A percentile compares a stretch with the other conserved stretches of the same genome.
Conservation (phyloP, 2,113 vertebrate genomes). For the Clarias macrocephalus region DNA sequence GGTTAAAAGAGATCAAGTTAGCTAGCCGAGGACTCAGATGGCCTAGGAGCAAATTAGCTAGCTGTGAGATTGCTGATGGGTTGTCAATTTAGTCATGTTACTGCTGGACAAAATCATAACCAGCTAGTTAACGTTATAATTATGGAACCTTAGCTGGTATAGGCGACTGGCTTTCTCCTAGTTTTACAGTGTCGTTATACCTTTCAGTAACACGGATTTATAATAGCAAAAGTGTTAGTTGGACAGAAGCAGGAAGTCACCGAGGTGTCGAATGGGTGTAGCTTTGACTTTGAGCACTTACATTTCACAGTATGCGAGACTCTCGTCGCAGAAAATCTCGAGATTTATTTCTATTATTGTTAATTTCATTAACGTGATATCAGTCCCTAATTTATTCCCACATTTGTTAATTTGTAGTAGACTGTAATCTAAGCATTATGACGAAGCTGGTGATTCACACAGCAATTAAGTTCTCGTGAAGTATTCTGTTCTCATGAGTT, state of each 20-base stretch:
- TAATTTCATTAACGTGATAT: background rate
- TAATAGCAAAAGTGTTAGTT: background rate
- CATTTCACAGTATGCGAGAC: background rate
- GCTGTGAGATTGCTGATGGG: background rate
- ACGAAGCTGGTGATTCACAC: background rate
- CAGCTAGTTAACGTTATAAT: background rate
- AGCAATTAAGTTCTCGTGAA: background rate
- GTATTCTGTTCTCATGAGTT: background rate
- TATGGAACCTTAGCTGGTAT: too few relatives aligned
- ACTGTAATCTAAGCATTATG: background rate
- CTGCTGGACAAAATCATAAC: background rate
- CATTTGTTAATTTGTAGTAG: background rate
- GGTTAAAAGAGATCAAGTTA: background rate
- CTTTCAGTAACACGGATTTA: background rate
- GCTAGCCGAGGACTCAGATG: slow-evolving; percentile 18
- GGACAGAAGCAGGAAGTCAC: slow-evolving; percentile 18
- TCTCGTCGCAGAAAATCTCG: background rate
- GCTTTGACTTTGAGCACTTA: background rate
- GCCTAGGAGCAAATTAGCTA: slow-evolving; percentile 23
- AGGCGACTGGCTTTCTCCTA: background rate
- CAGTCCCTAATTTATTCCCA: too few relatives aligned
- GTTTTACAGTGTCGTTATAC: background rate
- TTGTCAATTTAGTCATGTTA: background rate
- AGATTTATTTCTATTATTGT: background rate
- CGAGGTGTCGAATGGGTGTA: background rate